Evolutionary conservation across 2,888 invertebrate genomes (phyloP), one percentile per base, ranked within the genome.

Genomic region (Drosophila flavopinicola): DNA sequence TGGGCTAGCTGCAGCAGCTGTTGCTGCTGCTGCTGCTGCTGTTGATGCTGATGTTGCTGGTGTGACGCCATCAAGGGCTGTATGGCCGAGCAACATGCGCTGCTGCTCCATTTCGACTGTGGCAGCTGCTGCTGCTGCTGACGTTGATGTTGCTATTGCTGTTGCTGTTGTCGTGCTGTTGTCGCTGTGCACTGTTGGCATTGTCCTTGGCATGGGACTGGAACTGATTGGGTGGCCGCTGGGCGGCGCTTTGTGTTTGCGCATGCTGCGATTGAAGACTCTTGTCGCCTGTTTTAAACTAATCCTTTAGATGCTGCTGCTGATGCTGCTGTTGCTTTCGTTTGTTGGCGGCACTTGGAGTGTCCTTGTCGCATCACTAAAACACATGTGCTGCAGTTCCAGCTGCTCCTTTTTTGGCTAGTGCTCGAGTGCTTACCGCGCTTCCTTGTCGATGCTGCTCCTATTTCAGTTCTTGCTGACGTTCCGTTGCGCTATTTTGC

Each of bases 311-410:
- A 53, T 54, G 39, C 35, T 48, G 41, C 37, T 37, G 35, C 20
- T 61, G 38, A 39, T 66, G 39, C 51, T 52, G 54, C 45, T 75
- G 56, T 20, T 41, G 51, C 57, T 79, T 58, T 69, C 68, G 73
- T 73, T 60, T 77, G 80, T 73, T 64, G 77, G 65, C 65, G 84
- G 77, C 78, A 84, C 77, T 85, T 73, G 64, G 72, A 80, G 85
- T 75, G 85, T 84, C 87, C 83, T 87, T 84, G 85, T 65, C 69
- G 77, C 83, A 82, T 82, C 83, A 84, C 68, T 69, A 67, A 69
- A 78, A 65, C 85, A 85, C 86, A 80, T 80, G 76, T 74, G 74
- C 60, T 68, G 59, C 66, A 64, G 41, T 58, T 65, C 63, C 58
- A 42, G 66, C 61, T 71, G 74, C 70, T 66, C 54, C 53, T 69